Evolutionary conservation across 2,113 vertebrate species (phyloP).

Genomic region (Okapia johnstoni): DNA sequence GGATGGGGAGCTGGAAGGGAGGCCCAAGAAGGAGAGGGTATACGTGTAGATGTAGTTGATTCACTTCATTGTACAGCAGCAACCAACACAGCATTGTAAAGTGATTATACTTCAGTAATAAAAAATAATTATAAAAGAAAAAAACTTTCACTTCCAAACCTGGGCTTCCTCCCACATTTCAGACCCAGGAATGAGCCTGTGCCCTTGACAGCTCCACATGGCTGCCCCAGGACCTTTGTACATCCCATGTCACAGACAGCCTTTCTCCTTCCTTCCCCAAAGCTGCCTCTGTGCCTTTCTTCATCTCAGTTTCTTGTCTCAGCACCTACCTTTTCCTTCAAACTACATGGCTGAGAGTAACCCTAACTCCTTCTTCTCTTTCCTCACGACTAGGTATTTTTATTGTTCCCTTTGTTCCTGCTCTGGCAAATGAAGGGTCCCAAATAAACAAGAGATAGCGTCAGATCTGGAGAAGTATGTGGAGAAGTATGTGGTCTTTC

Average conservation of each 20-base stretch:
- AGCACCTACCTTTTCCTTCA: neutral
- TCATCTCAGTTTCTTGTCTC: neutral
- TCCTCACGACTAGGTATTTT: neutral
- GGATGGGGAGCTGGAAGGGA: neutral
- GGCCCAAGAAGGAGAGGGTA: neutral
- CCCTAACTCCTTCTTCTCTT: neutral
- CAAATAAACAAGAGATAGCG: neutral
- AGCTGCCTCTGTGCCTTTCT: neutral
- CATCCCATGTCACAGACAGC: fast-evolving
- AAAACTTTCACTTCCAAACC: neutral
- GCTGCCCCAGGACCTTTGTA: fast-evolving
- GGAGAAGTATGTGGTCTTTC: neutral
- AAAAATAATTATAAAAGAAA: neutral
- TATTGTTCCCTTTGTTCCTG: neutral
- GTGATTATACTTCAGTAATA: neutral
- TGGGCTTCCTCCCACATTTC: neutral
- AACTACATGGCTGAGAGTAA: neutral
- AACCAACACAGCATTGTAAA: neutral
- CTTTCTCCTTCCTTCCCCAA: neutral
- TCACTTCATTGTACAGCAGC: neutral
- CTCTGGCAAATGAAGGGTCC: neutral
- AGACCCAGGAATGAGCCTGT: too few species aligned
- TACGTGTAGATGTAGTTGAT: neutral
- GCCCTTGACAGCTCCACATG: neutral
- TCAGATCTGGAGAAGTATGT: neutral